These are phyloP conservation scores for Coboldia fuscipes DNA, from an alignment of 1,140 invertebrate genomes.

Conservation along the genomic window DNA sequence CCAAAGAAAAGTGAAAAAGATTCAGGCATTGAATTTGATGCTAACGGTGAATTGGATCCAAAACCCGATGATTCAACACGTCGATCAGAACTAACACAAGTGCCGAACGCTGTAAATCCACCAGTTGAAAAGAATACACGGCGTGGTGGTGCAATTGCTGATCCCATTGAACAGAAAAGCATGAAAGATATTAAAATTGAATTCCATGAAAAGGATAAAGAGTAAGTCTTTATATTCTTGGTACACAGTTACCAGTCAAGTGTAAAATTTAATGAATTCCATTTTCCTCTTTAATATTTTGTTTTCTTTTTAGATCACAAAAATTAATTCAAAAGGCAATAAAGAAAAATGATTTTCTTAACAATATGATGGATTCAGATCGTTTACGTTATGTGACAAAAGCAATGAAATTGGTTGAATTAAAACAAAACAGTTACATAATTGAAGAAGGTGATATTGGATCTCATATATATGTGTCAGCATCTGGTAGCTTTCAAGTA, in stretches of 20 bases:
- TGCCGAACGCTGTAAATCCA: background rate
- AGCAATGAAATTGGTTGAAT: slow-evolving; percentile 71
- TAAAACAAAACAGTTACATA: slow-evolving; percentile 49
- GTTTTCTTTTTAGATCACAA: slow-evolving; percentile 18
- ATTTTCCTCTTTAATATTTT: background rate
- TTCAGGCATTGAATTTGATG: too few relatives aligned
- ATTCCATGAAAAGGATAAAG: slow-evolving; percentile 18
- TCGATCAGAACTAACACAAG: background rate
- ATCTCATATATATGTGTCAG: slow-evolving; percentile 60
- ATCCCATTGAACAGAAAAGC: slow-evolving; percentile 15
- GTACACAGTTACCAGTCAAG: slow-evolving; percentile 1
- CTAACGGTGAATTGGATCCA: too few relatives aligned
- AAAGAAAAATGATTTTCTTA: slow-evolving; percentile 78
- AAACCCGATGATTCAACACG: too few relatives aligned
- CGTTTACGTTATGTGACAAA: slow-evolving; percentile 70
- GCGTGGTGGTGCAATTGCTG: slow-evolving; percentile 15
- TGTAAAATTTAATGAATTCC: background rate
- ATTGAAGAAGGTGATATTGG: slow-evolving; percentile 73
- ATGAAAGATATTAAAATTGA: slow-evolving; percentile 15
- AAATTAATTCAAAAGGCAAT: slow-evolving; percentile 34
- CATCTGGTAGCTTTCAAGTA: slow-evolving; percentile 68
- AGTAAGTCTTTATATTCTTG: slow-evolving; percentile 11
- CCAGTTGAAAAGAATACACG: background rate
- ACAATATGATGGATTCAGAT: slow-evolving; percentile 65
- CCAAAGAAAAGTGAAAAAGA: too few relatives aligned